Conservation (phyloP, 2,797 vertebrate genomes). For the Enteromius thamalakanensis region DNA sequence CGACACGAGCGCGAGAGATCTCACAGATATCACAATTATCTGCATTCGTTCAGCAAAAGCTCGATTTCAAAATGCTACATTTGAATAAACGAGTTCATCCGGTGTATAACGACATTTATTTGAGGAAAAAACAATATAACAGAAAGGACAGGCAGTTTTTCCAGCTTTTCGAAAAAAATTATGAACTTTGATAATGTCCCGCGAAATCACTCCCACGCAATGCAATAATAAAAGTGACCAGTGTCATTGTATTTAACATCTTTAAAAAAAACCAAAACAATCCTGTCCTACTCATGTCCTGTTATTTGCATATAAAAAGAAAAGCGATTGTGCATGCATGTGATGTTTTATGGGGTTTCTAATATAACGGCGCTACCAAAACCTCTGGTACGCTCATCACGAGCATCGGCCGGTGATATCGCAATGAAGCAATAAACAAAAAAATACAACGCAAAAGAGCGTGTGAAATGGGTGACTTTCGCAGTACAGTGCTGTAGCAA, state of each 20-base stretch:
- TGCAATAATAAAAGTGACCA: constrained; percentile 16
- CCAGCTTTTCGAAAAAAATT: background rate
- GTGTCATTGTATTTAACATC: background rate
- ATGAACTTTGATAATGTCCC: constrained; percentile 23
- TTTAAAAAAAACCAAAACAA: background rate
- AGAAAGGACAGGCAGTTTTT: background rate
- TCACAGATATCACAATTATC: constrained; percentile 42
- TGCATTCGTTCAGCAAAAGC: constrained; percentile 40
- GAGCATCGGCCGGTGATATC: background rate
- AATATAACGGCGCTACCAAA: constrained; percentile 1
- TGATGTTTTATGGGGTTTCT: constrained; percentile 10
- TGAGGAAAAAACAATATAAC: background rate
- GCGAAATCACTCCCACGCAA: background rate
- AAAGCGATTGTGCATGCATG: constrained; percentile 1
- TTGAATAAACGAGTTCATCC: background rate
- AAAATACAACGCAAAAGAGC: background rate
- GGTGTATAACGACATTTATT: background rate
- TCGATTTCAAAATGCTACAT: constrained; percentile 37
- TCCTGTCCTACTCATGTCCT: background rate
- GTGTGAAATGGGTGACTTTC: background rate
- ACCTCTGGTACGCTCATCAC: background rate
- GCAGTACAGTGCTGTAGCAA: background rate
- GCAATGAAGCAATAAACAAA: background rate
- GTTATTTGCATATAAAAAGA: constrained; percentile 28
- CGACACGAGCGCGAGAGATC: constrained; percentile 7